These are phyloP conservation scores for Phyto melanocephala DNA, from an alignment of 2,888 invertebrate species.

Conservation along the genomic window DNA sequence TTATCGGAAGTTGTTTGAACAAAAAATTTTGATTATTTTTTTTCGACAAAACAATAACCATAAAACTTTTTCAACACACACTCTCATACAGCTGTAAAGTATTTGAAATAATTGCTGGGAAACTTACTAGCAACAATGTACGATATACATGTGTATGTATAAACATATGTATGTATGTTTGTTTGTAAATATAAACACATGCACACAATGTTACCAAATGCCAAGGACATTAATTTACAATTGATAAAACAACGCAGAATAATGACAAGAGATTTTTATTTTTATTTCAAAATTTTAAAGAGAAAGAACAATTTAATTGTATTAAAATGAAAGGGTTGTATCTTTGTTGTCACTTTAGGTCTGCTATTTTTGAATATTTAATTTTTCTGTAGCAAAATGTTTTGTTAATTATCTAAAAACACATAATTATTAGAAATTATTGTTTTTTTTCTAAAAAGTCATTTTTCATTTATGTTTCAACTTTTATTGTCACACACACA, in stretches of 20 bases:
- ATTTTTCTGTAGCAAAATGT: conserved; percentile 32
- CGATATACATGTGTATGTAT: background rate
- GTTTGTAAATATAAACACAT: background rate
- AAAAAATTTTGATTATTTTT: background rate
- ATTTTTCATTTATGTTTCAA: conserved; percentile 19
- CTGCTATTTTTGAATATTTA: background rate
- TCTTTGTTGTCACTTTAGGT: background rate
- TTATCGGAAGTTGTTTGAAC: conserved; percentile 41
- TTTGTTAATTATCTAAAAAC: conserved; percentile 56
- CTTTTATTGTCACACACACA: background rate
- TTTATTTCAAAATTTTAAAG: conserved; percentile 4
- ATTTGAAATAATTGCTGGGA: conserved; percentile 38
- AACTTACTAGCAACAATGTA: background rate
- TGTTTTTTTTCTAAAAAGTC: background rate
- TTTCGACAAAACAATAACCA: conserved; percentile 50
- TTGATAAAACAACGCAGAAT: conserved; percentile 33
- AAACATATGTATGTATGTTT: background rate
- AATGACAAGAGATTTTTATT: conserved; percentile 15
- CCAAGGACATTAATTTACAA: conserved; percentile 36
- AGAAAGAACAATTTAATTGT: conserved; percentile 27
- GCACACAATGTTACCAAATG: background rate
- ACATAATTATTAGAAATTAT: conserved; percentile 61
- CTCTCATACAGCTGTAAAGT: conserved; percentile 4
- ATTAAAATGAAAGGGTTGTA: conserved; percentile 35
- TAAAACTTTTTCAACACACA: conserved; percentile 47